These are phyloP conservation scores for Brachypodius melanocephalos DNA, from an alignment of 2,113 vertebrate species.

Conservation along the genomic window DNA sequence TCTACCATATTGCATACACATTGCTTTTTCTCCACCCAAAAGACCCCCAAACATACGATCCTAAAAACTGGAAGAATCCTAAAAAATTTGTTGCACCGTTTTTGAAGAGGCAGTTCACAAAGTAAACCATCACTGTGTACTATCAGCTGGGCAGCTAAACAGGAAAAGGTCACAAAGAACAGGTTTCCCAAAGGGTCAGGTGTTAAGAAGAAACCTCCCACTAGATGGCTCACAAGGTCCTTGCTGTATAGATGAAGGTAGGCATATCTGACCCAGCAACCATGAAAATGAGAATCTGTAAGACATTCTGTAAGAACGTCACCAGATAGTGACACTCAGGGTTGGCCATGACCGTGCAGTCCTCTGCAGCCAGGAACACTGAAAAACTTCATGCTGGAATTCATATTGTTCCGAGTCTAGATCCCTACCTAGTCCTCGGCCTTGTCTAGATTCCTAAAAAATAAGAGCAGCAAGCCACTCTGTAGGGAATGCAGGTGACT, in stretches of 20 bases:
- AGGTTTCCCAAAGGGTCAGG: not conserved
- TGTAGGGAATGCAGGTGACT: not conserved
- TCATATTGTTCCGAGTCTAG: not conserved
- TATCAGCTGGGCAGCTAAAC: not conserved
- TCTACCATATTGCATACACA: not conserved
- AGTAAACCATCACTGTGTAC: not conserved
- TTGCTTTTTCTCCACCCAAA: not conserved
- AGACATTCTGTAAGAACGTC: accelerated
- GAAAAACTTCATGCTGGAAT: not conserved
- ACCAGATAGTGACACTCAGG: not conserved
- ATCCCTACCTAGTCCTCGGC: not conserved
- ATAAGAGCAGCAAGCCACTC: accelerated
- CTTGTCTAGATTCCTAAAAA: not conserved
- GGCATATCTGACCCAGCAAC: not conserved
- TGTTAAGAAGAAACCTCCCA: conserved; percentile 21
- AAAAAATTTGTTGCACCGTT: not conserved
- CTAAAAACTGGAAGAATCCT: not conserved
- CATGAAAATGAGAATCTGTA: not conserved
- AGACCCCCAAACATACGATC: not conserved
- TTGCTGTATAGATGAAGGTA: not conserved
- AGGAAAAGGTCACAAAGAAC: not conserved
- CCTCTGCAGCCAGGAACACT: not conserved
- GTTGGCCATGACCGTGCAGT: accelerated
- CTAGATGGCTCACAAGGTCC: conserved; percentile 49
- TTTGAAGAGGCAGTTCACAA: not conserved